phyloP scores from a whole-genome alignment of 2,888 invertebrate genomes.

The Acanthoscelides obtectus region DNA sequence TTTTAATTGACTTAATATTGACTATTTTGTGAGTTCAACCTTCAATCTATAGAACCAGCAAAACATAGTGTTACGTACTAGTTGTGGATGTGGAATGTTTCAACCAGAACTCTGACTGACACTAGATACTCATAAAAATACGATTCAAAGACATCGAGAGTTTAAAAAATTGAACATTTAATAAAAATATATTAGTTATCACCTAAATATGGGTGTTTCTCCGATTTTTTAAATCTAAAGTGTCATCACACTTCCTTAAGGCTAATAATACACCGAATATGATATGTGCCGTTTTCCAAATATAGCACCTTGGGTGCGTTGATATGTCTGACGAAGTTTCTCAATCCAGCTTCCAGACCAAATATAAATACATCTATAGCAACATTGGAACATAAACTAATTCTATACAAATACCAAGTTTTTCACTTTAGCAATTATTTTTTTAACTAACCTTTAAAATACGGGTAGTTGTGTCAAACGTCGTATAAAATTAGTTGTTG shows the following conservation, averaged over 20 bases:
- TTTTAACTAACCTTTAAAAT: too few relatives aligned
- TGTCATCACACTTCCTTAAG: slow-evolving; percentile 28
- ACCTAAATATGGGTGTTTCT: slow-evolving; percentile 19
- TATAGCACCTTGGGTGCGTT: slow-evolving; percentile 36
- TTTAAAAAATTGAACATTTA: slow-evolving; percentile 29
- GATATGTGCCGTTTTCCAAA: slow-evolving; percentile 38
- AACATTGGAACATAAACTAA: not conserved
- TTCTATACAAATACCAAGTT: too few relatives aligned
- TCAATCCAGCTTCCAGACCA: not conserved
- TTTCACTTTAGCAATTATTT: too few relatives aligned
- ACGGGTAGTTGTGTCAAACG: not conserved
- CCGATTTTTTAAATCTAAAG: slow-evolving; percentile 20
- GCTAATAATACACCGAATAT: slow-evolving; percentile 32
- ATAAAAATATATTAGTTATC: slow-evolving; percentile 30
- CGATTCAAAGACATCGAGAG: slow-evolving; percentile 35
- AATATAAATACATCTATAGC: slow-evolving; percentile 7
- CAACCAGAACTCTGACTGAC: not conserved
- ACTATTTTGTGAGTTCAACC: not conserved
- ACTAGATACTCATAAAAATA: slow-evolving; percentile 18
- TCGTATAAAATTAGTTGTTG: not conserved
- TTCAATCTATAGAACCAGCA: not conserved
- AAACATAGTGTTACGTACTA: not conserved
- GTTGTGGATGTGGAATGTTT: not conserved
- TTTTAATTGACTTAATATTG: not conserved
- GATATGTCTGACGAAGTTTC: slow-evolving; percentile 35